Evolutionary conservation across 2,888 invertebrate species (phyloP), one percentile per base, ranked within the genome.

Genomic region (Cheilosia urbana): DNA sequence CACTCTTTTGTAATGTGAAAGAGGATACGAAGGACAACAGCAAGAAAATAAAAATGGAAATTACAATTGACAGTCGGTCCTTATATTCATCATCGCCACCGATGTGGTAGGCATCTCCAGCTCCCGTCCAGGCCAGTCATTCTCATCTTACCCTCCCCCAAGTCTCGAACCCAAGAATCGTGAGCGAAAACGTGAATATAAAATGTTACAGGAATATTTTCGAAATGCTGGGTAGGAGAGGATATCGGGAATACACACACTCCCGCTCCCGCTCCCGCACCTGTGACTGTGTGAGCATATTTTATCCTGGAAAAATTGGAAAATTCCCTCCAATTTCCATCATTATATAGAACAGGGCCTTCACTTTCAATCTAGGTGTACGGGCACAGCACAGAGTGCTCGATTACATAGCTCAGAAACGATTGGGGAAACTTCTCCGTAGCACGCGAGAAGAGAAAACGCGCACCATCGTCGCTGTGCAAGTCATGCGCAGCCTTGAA

Each of bases 401-500:
- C 40, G 30, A 66, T n/a, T 34, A 65, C 34, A 34, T 49, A 27
- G n/a, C 27, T 17, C 13, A 55, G 30, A 60, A 37, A 55, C 77
- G 19, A 66, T 58, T 72, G 79, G 79, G 79, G 79, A 53, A 71
- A 78, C 57, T 77, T 72, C 78, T 57, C 78, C 68, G 40, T 37
- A 34, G 15, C 37, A 19, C 51, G 71, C 37, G 24, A 80, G 47
- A 21, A 60, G 77, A 60, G 17, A 62, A 24, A 68, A 42, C 76
- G 69, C 69, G 73, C 65, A 71, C 60, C 66, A 42, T 42, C 57
- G 37, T 58, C 69, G 66, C 49, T n/a, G 13, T 13, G 37, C 55
- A 80, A 58, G 81, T 71, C 72, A 77, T 85, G 85, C 85, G 85
- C 85, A 85, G 47, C 62, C 81, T 81, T 81, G 81, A 77, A 81